Base-by-base conservation (phyloP, 1,140 invertebrate genomes). In the Euschistus heros region DNA sequence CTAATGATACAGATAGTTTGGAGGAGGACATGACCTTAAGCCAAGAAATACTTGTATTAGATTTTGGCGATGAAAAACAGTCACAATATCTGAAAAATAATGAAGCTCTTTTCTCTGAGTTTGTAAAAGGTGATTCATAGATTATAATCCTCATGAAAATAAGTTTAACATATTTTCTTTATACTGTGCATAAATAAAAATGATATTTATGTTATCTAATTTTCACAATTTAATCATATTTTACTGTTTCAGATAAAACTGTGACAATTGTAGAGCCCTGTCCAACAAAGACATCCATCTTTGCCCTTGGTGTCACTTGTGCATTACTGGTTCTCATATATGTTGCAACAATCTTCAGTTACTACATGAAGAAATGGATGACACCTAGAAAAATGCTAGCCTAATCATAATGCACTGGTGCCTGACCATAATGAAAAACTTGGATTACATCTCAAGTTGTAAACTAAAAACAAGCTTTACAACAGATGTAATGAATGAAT, bases 351-450 rank as follows among this genome's bases (percentile, higher is more conserved):
- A 81, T 92, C 68, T 91, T 91, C 79, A 91, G 87, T 75, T 92
- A 92, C 77, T 91, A 89, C 79, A 91, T 91, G 86, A 89, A 88
- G 74, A 91, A 91, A 74, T 93, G 89, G 89, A 80, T 91, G 74
- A 81, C 84, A 69, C 89, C 89, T 20, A 81, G 84, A 65, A 92
- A 92, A 76, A 85, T 87, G 74, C 82, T 89, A 79, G 82, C 85
- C 37, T 67, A 62, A 62, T 24, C 26, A 10, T n/a, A 50, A 26
- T 18, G 10, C 10, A 22, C 30, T 27, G 50, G 14, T 50, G 26
- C 37, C 17, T 26, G 26, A 18, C 22, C 26, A 18, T 17, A 65
- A 8, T 33, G 20, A 22, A 2, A n/a, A 26, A 65, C 17, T 44
- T 65, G 52, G 15, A 10, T 37, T 30, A 24, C 10, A 26, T 20